Base-by-base conservation (phyloP, 2,113 vertebrate genomes). In the Dipodomys ordii region DNA sequence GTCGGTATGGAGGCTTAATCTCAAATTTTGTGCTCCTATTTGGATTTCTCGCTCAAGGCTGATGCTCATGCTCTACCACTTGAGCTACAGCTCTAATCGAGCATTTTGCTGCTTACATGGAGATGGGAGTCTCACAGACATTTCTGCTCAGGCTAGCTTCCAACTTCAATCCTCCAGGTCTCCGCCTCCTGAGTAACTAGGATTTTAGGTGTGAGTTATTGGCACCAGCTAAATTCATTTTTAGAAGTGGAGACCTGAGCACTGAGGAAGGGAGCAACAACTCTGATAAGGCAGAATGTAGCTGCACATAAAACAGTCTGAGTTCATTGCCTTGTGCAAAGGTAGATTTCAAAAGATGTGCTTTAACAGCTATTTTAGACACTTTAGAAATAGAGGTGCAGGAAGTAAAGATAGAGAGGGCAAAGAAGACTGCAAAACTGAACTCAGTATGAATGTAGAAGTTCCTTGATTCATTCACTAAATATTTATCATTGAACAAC, bases 311-410 rank as follows among this genome's bases (percentile, higher is more conserved):
- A 79, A 68, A 71, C 1, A 88, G n/a, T 22, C 65, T 92, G 65
- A 71, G 49, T 93, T 94, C 23, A 79, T 57, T 49, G 79, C 76
- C 30, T 85, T 92, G 71, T 65, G 83, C 3, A 30, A 91, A 83
- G 53, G 2, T 20, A 49, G 18, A 19, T 79, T 73, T 80, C 39
- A 74, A 53, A 44, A 90, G 16, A 44, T 23, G 53, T 39, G 25
- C 5, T 57, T 87, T 78, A 73, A 78, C 67, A 95, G 15, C 6
- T 88, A 81, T 23, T 84, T 13, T 44, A 30, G 80, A 90, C 8
- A 71, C 53, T 46, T 60, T 22, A 76, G 8, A 57, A 57, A 57
- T 18, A 57, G 16, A 28, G 2, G 53, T n/a, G 32, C 39, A 77
- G 44, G 20, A 84, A 88, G 53, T 72, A 64, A 91, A 79, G 9